phyloP scores from a whole-genome alignment of 2,797 vertebrate species.

The Manis crassicaudata region DNA sequence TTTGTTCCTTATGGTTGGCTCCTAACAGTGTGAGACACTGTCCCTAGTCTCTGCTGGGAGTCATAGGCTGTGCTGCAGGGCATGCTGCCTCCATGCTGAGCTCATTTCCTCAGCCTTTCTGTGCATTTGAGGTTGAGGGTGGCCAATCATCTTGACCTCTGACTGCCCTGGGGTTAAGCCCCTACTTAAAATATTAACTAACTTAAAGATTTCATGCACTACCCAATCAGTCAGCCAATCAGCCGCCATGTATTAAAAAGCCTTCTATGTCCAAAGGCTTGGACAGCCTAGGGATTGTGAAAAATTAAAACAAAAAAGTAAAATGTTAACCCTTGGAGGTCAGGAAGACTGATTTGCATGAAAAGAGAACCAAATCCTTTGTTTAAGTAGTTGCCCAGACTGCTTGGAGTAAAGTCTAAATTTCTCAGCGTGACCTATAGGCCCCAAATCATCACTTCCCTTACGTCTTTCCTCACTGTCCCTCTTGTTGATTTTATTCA shows the following conservation, averaged over 20 bases:
- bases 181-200: not conserved
- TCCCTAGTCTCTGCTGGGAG: not conserved
- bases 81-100: not conserved
- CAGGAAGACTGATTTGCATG: not conserved
- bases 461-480: not conserved
- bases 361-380: constrained; percentile 3
- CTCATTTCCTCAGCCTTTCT: not conserved
- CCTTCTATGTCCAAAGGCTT: not conserved
- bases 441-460: not conserved
- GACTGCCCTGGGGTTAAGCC: not conserved
- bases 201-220: not conserved
- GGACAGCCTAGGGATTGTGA: not conserved
- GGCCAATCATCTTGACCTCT: not conserved
- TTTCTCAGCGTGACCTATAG: not conserved
- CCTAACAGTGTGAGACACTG: not conserved
- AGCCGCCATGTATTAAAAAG: constrained; percentile 8
- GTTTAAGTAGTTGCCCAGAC: not conserved
- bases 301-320: not conserved
- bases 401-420: not conserved
- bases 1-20: not conserved
- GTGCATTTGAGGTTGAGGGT: not conserved
- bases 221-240: not conserved
- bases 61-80: not conserved
- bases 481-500: not conserved
- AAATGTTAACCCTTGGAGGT: not conserved